Evolutionary conservation across 2,113 vertebrate species (phyloP).

Genomic region (Podarcis cretensis): DNA sequence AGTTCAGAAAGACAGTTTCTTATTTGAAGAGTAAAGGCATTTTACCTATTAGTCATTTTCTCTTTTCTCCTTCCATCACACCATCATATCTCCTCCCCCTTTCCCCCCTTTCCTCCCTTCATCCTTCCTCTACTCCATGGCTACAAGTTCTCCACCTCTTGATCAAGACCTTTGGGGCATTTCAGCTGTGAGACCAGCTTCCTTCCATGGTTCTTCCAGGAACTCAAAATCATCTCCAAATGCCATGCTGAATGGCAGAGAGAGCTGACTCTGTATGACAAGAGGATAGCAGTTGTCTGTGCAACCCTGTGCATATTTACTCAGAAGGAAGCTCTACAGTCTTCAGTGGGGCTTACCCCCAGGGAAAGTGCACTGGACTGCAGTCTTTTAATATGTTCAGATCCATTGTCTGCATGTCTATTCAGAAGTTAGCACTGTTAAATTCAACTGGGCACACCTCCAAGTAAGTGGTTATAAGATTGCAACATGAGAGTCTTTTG

Average conservation of each 20-base stretch:
- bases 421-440: no score
- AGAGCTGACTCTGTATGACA: not conserved
- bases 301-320: not conserved
- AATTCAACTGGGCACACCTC: no score
- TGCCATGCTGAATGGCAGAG: not conserved
- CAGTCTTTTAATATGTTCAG: no score
- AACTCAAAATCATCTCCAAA: not conserved
- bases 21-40: conserved; percentile 35
- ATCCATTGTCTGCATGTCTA: no score
- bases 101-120: not conserved
- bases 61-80: not conserved
- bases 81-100: not conserved
- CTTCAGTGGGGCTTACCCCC: no score
- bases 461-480: no score
- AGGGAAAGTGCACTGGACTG: no score
- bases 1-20: conserved; percentile 36
- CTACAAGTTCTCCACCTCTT: not conserved
- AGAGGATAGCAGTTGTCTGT: no score
- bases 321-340: no score
- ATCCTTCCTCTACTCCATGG: not conserved
- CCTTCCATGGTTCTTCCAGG: not conserved
- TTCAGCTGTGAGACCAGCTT: not conserved
- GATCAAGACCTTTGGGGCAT: not conserved
- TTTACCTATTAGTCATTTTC: not conserved
- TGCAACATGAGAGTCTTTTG: no score